These are phyloP conservation scores for Eupelmus urozonus DNA, from an alignment of 2,888 invertebrate species.

Conservation along the genomic window DNA sequence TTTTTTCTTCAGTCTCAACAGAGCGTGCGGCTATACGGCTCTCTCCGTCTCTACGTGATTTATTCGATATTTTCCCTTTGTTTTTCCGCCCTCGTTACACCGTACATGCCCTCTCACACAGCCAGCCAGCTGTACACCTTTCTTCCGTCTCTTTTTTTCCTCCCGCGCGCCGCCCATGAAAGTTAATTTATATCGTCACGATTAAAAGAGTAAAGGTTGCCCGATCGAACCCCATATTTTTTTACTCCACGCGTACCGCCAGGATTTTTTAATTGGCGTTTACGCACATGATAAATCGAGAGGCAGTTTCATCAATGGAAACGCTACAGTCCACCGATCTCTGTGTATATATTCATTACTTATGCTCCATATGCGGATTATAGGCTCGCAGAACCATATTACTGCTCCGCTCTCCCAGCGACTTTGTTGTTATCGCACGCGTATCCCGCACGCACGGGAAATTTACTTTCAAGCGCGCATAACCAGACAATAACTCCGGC, in stretches of 20 bases:
- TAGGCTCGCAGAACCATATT: neutral
- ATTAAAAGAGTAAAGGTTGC: neutral
- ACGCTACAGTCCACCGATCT: neutral
- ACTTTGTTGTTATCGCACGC: too few species aligned
- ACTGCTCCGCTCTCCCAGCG: too few species aligned
- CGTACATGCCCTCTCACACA: slow-evolving; percentile 41
- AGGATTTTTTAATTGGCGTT: slow-evolving; percentile 25
- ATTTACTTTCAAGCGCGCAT: too few species aligned
- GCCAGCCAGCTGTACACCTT: neutral
- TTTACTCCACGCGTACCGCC: neutral
- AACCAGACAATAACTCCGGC: too few species aligned
- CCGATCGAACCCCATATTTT: neutral
- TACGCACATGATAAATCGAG: neutral
- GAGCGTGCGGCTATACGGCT: too few species aligned
- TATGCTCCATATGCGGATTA: neutral
- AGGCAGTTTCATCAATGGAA: too few species aligned
- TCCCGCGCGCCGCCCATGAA: neutral
- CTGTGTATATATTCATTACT: neutral
- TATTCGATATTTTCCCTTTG: slow-evolving; percentile 52
- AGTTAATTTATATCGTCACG: slow-evolving; percentile 38
- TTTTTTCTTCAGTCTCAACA: slow-evolving; percentile 44
- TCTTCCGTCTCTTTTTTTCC: neutral
- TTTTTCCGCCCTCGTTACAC: slow-evolving; percentile 48
- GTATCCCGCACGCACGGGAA: too few species aligned
- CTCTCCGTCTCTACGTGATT: slow-evolving; percentile 44